Conservation (phyloP, 2,797 vertebrate genomes). For the Schizopygopsis malacanthus region DNA sequence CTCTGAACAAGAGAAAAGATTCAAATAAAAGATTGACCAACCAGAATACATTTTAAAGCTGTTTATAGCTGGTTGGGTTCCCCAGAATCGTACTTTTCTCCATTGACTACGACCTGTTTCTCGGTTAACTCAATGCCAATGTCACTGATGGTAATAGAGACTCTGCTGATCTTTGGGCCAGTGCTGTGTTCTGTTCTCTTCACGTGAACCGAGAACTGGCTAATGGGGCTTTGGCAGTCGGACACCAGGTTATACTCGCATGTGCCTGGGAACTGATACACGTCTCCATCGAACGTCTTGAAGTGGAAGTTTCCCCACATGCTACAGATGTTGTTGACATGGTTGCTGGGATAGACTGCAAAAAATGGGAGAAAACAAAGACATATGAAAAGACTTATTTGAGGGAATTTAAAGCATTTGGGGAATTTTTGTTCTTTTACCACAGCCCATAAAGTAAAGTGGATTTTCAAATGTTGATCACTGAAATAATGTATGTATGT, state of each 20-base stretch:
- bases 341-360: constrained; percentile 78
- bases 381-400: not conserved
- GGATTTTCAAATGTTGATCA: not conserved
- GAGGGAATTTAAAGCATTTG: not conserved
- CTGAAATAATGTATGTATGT: not conserved
- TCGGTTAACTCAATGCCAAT: constrained; percentile 77
- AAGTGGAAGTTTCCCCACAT: constrained; percentile 94
- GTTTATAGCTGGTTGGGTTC: not conserved
- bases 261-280: constrained; percentile 86
- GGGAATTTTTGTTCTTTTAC: not conserved
- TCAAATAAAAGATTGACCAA: not conserved
- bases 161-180: constrained; percentile 76
- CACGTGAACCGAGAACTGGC: constrained; percentile 89
- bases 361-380: not conserved
- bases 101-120: constrained; percentile 76
- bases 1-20: constrained; percentile 70
- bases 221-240: constrained; percentile 83
- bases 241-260: constrained; percentile 93
- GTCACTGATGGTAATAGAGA: constrained; percentile 85
- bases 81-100: constrained; percentile 78
- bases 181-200: constrained; percentile 69
- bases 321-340: constrained; percentile 90
- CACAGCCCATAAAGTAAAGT: not conserved
- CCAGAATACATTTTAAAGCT: not conserved
- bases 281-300: constrained; percentile 92